Base-by-base conservation (phyloP, 2,113 vertebrate genomes). In the Ornithorhynchus anatinus region DNA sequence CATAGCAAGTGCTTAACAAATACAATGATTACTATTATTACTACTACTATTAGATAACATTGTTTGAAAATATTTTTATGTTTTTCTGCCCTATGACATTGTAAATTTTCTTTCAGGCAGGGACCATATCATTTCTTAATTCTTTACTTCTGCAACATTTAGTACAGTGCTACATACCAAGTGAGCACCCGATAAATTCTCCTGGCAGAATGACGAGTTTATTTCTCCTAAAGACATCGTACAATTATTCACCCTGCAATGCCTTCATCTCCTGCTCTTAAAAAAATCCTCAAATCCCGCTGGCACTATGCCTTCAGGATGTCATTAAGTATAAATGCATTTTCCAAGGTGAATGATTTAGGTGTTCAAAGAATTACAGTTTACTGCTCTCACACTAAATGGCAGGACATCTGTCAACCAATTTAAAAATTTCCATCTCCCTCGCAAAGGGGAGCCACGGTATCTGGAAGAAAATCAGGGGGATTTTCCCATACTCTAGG, bases 241-340 rank as follows among this genome's bases (percentile, higher is more conserved):
- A 10, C 19, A 7, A 23, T 6, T 9, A 19, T 12, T n/a, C 20
- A 1, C 6, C 39, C 61, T 15, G 1, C n/a, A 11, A 32, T 10
- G 36, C 36, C 52, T 12, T 15, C 0, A 3, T 1, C 5, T 33
- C 31, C 43, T 2, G 4, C 16, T 27, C 42, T 17, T 35, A 9
- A 17, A n/a, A n/a, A 1, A 23, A 25, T 4, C 4, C 12, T 0
- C n/a, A 8, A 20, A 1, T 10, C 32, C 9, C 4, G 0, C 8
- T 1, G 19, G 10, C 4, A 0, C 22, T 1, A 4, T 5, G 1
- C 19, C 0, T 3, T 2, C 20, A 19, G 39, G 8, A 6, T 4
- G 3, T 1, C 2, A 2, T 2, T 13, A 14, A 11, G 1, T 32
- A 44, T 5, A 2, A 29, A 12, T 1, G 27, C 10, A 5, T 47